Evolutionary conservation across 2,797 vertebrate genomes (phyloP), one percentile per base, ranked within the genome.

Genomic region (Phoebastria nigripes): DNA sequence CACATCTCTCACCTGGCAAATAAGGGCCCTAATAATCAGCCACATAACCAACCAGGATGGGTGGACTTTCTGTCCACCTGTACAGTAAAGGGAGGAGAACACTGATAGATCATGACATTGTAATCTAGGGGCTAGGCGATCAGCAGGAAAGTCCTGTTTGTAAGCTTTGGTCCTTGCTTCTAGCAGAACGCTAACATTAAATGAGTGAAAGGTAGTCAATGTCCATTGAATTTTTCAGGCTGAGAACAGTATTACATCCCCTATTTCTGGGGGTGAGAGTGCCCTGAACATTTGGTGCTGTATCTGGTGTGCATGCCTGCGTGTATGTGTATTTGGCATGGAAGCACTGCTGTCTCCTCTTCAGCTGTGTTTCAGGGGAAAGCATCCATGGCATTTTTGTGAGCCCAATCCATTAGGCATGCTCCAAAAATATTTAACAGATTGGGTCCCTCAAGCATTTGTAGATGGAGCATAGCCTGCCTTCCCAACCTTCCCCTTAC

Each of bases 321-420:
- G 0, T 81, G 56, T 14, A 25, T 12, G 17, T 15, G 16, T 59
- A 66, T 51, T 82, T 93, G 74, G 71, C 67, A 52, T 9, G 22
- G 79, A 94, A 89, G 21, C n/a, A 28, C 56, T 59, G 54, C 29
- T 63, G 52, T 41, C 49, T 77, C 61, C 63, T 87, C 76, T 54
- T 94, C 82, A 91, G 59, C 39, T 77, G 71, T 90, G 55, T 80
- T 95, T 77, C 83, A 59, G 59, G 20, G 18, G 56, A 94, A 94
- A 92, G 56, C 52, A 80, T 54, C n/a, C 85, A 72, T 41, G 19
- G 35, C 8, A 13, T 58, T 91, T 88, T 89, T 54, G 46, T 65
- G 39, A 90, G 37, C 29, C 63, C 17, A 73, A 85, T 59, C 56
- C 44, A 87, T 59, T 73, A 90, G 51, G 28, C 87, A 81, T 1